phyloP scores from a whole-genome alignment of 2,113 vertebrate species.

The Calcarius ornatus region DNA sequence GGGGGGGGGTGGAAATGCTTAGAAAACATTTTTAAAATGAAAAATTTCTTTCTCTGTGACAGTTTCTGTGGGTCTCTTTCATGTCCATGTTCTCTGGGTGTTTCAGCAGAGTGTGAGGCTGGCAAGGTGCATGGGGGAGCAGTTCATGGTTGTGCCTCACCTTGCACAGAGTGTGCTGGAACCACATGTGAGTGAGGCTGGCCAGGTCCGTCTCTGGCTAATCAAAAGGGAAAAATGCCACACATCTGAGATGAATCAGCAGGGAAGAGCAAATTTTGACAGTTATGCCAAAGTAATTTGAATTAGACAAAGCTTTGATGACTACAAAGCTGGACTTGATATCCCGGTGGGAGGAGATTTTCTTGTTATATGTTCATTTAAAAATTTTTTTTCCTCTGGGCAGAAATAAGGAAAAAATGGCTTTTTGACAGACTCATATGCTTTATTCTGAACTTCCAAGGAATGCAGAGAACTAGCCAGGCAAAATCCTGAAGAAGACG shows the following conservation, averaged over 20 bases:
- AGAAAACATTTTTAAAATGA: neutral
- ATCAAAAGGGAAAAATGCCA: neutral
- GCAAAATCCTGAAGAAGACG: neutral
- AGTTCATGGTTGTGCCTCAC: fast-evolving
- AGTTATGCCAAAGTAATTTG: neutral
- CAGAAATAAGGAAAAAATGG: neutral
- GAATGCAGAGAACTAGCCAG: neutral
- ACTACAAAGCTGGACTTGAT: neutral
- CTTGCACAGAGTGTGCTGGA: neutral
- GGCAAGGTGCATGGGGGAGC: neutral
- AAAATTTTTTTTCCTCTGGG: neutral
- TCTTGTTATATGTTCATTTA: neutral
- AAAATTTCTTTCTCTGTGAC: neutral
- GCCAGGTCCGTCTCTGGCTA: neutral
- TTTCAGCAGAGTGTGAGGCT: neutral
- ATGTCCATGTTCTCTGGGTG: neutral
- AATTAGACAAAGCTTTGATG: constrained; percentile 8
- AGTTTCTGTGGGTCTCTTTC: neutral
- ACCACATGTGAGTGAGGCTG: neutral
- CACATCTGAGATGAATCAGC: neutral
- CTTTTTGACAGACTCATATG: neutral
- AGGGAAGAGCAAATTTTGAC: neutral
- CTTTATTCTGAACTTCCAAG: neutral
- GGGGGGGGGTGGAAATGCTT: too few species aligned
- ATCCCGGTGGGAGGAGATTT: neutral